phyloP scores from a whole-genome alignment of 2,113 vertebrate genomes.

The Cricetomys ansorgei region DNA sequence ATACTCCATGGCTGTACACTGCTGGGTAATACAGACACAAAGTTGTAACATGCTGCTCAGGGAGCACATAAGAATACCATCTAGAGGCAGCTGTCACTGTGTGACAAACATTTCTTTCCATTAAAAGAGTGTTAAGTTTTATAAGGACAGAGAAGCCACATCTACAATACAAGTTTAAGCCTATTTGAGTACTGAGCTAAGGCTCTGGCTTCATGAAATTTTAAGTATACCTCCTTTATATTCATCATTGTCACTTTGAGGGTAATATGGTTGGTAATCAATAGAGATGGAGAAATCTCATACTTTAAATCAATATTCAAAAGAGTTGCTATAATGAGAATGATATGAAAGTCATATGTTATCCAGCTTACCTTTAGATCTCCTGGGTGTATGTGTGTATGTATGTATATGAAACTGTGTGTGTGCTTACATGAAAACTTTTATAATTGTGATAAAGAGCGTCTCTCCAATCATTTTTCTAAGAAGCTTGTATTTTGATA shows the following conservation, averaged over 20 bases:
- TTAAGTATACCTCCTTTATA: background rate
- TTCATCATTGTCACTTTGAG: background rate
- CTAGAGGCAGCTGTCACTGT: slow-evolving; percentile 17
- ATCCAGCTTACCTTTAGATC: background rate
- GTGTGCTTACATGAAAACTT: background rate
- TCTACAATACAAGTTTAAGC: background rate
- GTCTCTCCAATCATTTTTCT: slow-evolving; percentile 11
- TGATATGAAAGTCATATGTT: background rate
- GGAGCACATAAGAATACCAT: background rate
- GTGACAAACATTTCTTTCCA: slow-evolving; percentile 13
- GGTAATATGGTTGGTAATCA: background rate
- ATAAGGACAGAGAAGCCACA: background rate
- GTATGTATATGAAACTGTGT: background rate
- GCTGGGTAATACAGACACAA: background rate
- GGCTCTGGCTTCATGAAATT: background rate
- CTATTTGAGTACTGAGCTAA: background rate
- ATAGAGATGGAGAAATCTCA: background rate
- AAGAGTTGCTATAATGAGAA: background rate
- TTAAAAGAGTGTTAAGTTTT: background rate
- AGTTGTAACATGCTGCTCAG: background rate
- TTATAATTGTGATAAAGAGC: background rate
- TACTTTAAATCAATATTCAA: slow-evolving; percentile 12
- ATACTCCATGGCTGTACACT: background rate
- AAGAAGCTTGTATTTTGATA: background rate
- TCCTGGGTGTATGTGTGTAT: background rate